Percentiles rank a stretch among this genome's conserved stretches.
Conservation (phyloP, 2,888 invertebrate species). For the Melieria crassipennis region DNA sequence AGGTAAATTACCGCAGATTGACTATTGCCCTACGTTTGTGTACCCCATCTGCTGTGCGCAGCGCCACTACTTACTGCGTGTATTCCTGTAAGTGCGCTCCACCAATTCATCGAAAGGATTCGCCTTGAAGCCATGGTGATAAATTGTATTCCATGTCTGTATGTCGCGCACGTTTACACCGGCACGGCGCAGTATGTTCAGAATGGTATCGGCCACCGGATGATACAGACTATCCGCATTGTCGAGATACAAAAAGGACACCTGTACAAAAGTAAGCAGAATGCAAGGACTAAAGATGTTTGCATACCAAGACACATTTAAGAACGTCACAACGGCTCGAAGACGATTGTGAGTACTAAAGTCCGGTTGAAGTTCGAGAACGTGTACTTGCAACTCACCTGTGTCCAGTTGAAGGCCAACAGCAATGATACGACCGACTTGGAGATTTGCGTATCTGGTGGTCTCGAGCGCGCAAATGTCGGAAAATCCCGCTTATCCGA, state of each 20-base stretch:
- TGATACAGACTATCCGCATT: constrained; percentile 79
- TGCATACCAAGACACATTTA: background rate
- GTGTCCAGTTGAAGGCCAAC: constrained; percentile 88
- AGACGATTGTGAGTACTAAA: too few relatives aligned
- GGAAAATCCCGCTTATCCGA: constrained; percentile 89
- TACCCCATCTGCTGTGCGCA: background rate
- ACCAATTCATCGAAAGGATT: constrained; percentile 89
- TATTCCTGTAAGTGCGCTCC: constrained; percentile 81
- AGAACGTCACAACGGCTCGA: too few relatives aligned
- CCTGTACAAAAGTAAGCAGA: constrained; percentile 66
- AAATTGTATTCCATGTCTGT: constrained; percentile 75
- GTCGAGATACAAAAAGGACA: constrained; percentile 84
- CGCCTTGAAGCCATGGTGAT: constrained; percentile 82
- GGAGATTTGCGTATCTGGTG: constrained; percentile 93
- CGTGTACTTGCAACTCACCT: constrained; percentile 69
- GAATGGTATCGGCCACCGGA: constrained; percentile 81
- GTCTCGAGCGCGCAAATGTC: constrained; percentile 91
- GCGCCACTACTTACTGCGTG: constrained; percentile 79
- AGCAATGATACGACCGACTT: constrained; percentile 90
- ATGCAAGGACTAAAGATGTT: too few relatives aligned
- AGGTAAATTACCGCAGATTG: too few relatives aligned
- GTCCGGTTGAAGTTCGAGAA: too few relatives aligned
- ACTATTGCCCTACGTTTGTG: too few relatives aligned
- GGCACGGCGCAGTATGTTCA: constrained; percentile 75
- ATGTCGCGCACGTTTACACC: constrained; percentile 77